Evolutionary conservation across 2,888 invertebrate genomes (phyloP).

Genomic region (Galerucella calmariensis): DNA sequence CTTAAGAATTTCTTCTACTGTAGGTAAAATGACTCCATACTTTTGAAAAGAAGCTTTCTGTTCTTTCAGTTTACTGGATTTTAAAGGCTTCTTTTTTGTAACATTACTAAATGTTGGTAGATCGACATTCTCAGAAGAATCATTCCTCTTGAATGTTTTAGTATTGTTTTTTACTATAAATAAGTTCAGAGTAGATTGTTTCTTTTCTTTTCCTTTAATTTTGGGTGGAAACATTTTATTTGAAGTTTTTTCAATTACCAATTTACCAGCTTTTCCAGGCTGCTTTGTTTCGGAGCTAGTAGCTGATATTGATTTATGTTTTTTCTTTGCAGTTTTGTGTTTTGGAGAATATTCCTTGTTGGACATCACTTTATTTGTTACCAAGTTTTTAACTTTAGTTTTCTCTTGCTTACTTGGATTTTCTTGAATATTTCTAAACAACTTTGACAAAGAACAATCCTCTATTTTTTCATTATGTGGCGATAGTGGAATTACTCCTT

Average conservation of each 20-base stretch:
- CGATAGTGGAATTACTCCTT: too few relatives aligned
- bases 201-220: neutral
- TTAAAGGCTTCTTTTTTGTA: conserved; percentile 25
- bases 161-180: conserved; percentile 6
- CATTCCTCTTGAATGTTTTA: conserved; percentile 29
- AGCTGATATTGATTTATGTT: neutral
- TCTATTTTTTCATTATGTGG: too few relatives aligned
- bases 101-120: conserved; percentile 41
- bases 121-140: conserved; percentile 43
- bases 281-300: neutral
- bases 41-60: conserved; percentile 46
- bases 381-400: too few relatives aligned
- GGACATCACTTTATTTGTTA: too few relatives aligned
- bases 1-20: conserved; percentile 48
- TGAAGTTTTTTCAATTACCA: neutral
- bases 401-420: too few relatives aligned
- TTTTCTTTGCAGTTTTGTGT: neutral
- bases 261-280: neutral
- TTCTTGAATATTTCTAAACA: too few relatives aligned
- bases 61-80: conserved; percentile 30
- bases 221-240: neutral
- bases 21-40: conserved; percentile 50
- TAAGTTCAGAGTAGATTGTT: conserved; percentile 18
- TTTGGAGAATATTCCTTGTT: neutral
- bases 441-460: too few relatives aligned